Evolutionary conservation across 2,113 vertebrate genomes (phyloP).

Genomic region (Hipposideros armiger): DNA sequence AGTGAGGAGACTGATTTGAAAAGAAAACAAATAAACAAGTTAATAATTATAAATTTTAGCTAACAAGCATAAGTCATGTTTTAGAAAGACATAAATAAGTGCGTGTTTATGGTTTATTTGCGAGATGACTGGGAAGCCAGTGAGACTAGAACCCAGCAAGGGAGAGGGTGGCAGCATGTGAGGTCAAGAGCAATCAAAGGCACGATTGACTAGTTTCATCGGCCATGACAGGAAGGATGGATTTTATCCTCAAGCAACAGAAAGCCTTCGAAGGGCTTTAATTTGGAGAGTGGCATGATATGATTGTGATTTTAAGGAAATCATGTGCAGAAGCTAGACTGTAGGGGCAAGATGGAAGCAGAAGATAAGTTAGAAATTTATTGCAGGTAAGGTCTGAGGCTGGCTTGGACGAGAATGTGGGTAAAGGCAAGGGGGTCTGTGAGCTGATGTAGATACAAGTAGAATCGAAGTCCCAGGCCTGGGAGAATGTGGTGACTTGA

Average conservation of each 20-base stretch:
- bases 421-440: not conserved
- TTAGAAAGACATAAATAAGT: slow-evolving; percentile 7
- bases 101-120: not conserved
- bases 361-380: not conserved
- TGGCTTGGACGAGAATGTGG: not conserved
- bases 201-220: not conserved
- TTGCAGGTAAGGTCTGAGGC: not conserved
- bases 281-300: not conserved
- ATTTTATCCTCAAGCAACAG: not conserved
- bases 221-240: not conserved
- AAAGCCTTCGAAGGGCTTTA: not conserved
- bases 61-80: not conserved
- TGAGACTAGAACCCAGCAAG: not conserved
- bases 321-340: not conserved
- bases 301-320: not conserved
- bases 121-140: not conserved
- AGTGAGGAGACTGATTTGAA: not conserved
- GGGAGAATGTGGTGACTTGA: not conserved
- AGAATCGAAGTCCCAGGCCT: not conserved
- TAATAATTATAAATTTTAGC: not conserved
- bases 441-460: not conserved
- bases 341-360: not conserved
- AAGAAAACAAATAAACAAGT: not conserved
- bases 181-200: not conserved
- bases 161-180: not conserved